Conservation (phyloP, 2,888 invertebrate genomes). For the Odontomyia ornata region DNA sequence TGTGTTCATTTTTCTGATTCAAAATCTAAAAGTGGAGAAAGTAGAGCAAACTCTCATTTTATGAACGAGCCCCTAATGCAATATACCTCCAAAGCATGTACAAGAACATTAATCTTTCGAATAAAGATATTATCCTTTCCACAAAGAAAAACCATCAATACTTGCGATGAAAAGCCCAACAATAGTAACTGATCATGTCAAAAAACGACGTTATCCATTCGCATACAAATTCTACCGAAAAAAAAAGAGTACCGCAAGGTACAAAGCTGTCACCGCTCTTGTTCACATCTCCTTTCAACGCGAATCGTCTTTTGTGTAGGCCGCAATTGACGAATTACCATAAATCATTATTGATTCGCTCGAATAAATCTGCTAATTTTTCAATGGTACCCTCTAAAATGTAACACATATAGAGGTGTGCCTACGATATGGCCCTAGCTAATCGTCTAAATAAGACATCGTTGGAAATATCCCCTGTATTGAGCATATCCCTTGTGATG, state of each 20-base stretch:
- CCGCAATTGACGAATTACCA: constrained; percentile 43
- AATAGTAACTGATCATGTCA: no score
- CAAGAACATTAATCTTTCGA: no score
- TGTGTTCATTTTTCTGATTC: no score
- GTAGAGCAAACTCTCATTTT: no score
- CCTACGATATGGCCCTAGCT: constrained; percentile 38
- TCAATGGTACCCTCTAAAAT: constrained; percentile 26
- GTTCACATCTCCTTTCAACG: constrained; percentile 2
- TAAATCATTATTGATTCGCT: constrained; percentile 37
- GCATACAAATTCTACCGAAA: no score
- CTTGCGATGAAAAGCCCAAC: no score
- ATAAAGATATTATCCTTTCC: no score
- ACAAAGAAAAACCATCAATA: no score
- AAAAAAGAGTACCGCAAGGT: constrained; percentile 22
- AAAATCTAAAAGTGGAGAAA: no score
- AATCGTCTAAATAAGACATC: constrained; percentile 44
- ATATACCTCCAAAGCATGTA: no score
- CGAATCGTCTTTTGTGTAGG: constrained; percentile 30
- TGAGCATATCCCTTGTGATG: background rate
- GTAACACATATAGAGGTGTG: background rate
- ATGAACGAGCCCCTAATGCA: no score
- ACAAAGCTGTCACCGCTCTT: constrained; percentile 23
- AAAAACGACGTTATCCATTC: no score
- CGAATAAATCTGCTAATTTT: constrained; percentile 36
- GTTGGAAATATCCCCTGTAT: background rate